phyloP scores from a whole-genome alignment of 2,797 vertebrate species.

The Chelidonichthys spinosus region DNA sequence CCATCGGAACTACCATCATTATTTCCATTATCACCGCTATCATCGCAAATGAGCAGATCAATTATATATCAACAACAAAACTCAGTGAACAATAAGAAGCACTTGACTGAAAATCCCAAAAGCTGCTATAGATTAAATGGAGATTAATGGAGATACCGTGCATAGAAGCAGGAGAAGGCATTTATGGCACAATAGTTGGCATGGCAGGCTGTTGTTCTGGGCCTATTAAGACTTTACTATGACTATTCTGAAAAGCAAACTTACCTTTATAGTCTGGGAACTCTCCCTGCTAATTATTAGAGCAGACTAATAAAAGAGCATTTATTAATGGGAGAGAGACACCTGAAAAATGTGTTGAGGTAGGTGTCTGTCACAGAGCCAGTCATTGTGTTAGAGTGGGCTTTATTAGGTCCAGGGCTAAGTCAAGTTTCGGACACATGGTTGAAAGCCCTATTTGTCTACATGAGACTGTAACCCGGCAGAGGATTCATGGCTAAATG shows the following conservation, averaged over 20 bases:
- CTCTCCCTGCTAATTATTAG: slow-evolving; percentile 55
- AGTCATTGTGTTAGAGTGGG: slow-evolving; percentile 53
- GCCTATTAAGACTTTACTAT: slow-evolving; percentile 63
- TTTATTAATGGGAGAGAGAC: slow-evolving; percentile 64
- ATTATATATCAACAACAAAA: neutral
- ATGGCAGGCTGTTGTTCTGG: slow-evolving; percentile 52
- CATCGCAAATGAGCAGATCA: slow-evolving; percentile 4
- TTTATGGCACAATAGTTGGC: slow-evolving; percentile 39
- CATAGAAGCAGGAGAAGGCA: slow-evolving; percentile 17
- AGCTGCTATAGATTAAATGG: slow-evolving; percentile 8
- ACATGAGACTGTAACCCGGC: slow-evolving; percentile 54
- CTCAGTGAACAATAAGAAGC: neutral
- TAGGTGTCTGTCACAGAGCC: slow-evolving; percentile 68
- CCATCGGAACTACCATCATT: neutral
- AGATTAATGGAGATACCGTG: slow-evolving; percentile 2
- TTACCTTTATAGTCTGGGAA: slow-evolving; percentile 59
- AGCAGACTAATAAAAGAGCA: slow-evolving; percentile 64
- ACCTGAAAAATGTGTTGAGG: slow-evolving; percentile 67
- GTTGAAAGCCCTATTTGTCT: slow-evolving; percentile 70
- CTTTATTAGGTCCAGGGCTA: slow-evolving; percentile 48
- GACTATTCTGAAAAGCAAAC: slow-evolving; percentile 58
- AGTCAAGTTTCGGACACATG: slow-evolving; percentile 59
- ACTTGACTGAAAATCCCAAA: neutral
- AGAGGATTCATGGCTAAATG: slow-evolving; percentile 58
- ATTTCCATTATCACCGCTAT: neutral